Evolutionary conservation across 2,888 invertebrate genomes (phyloP), one percentile per base, ranked within the genome.

Genomic region (Eulithis prunata): DNA sequence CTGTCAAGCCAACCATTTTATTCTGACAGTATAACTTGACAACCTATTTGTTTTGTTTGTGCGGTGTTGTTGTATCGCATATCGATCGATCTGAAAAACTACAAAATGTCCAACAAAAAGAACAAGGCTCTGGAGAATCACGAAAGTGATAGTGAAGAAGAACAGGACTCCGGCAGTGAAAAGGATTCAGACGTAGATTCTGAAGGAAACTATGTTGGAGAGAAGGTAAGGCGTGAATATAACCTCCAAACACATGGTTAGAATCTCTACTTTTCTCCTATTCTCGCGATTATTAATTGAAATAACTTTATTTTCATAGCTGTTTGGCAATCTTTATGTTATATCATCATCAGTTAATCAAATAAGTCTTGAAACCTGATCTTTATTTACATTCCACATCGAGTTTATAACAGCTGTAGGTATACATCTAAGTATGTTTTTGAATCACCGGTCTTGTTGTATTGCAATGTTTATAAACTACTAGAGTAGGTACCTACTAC

Each of bases 201-300:
- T 0, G 93, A 92, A 68, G 91, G 91, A 32, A 92, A 94, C 56
- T 94, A 89, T 72, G 86, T 93, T 36, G 94, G 94, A 45, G 94
- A 94, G 65, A 94, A 94, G 89, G 95, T 94, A 78, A 66, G 76
- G 54, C 58, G 12, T 60, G 53, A 70, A 77, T 74, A 82, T 91
- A 91, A 91, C 91, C 91, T 90, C 63, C 70, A 82, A 81, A 82
- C 88, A 84, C 90, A 89, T 89, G 90, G 87, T 74, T 67, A 11
- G 46, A 56, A 47, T 52, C 58, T 46, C 41, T 45, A 21, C 56
- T 36, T 32, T 21, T 21, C 41, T 32, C 7, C 11, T 56, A 14
- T 11, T 55, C 46, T 4, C 4, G 13, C 38, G 8, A 38, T 21
- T 21, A 21, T 21, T 38, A 1, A 5, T 46, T 13, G 46, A 8